These are phyloP conservation scores for Bradypus variegatus DNA, from an alignment of 2,797 vertebrate species.

Conservation along the genomic window DNA sequence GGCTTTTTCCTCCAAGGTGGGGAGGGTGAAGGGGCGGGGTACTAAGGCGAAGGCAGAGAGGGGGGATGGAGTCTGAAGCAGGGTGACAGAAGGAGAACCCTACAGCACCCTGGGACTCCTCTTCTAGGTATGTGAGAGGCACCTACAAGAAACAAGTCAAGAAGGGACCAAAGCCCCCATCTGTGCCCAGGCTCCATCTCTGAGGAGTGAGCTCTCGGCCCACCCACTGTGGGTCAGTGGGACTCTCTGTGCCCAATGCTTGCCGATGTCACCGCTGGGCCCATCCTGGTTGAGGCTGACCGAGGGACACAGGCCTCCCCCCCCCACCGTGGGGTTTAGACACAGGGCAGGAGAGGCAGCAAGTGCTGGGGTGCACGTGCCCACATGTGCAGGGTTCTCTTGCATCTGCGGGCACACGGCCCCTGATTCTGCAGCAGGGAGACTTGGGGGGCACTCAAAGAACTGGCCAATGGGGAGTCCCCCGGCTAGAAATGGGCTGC, in stretches of 20 bases:
- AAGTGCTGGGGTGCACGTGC: rapidly evolving
- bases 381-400: background rate
- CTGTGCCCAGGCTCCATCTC: background rate
- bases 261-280: background rate
- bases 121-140: background rate
- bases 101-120: background rate
- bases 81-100: too few relatives aligned
- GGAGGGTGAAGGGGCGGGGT: background rate
- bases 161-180: too few relatives aligned
- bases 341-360: background rate
- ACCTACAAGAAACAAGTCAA: background rate
- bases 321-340: background rate
- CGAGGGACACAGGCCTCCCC: background rate
- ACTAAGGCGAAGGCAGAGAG: too few relatives aligned
- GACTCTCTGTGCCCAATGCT: background rate
- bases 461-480: background rate
- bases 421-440: background rate
- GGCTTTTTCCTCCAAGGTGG: background rate
- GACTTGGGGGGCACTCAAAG: background rate
- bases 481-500: background rate
- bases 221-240: background rate
- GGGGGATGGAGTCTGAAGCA: background rate
- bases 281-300: background rate
- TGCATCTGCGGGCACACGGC: background rate
- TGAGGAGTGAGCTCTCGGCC: background rate